Conservation (phyloP, 1,140 invertebrate genomes). For the Ceratoteleas bidentatus region DNA sequence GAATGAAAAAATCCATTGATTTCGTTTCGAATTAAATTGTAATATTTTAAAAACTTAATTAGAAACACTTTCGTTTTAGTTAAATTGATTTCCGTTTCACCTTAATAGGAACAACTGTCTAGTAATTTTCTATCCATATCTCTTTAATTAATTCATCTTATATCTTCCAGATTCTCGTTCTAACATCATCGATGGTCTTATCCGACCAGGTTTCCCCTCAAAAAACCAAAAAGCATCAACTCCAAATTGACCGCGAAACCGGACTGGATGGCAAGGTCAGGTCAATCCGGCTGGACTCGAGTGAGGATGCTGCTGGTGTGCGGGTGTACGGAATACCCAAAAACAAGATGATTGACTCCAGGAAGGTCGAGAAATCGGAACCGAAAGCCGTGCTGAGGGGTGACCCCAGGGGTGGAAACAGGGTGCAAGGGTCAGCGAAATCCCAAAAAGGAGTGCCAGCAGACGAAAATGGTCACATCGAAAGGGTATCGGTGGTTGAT, state of each 20-base stretch:
- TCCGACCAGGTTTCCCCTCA: background rate
- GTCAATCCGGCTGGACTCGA: slow-evolving; percentile 58
- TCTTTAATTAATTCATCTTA: too few species aligned
- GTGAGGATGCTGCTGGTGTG: slow-evolving; percentile 52
- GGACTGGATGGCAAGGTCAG: slow-evolving; percentile 71
- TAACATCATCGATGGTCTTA: slow-evolving; percentile 20
- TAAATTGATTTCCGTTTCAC: too few species aligned
- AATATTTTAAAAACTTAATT: too few species aligned
- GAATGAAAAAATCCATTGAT: too few species aligned
- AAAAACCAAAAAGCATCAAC: slow-evolving; percentile 43
- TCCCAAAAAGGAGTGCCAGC: background rate
- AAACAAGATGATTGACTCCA: slow-evolving; percentile 37
- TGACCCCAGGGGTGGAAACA: slow-evolving; percentile 23
- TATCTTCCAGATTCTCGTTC: too few species aligned
- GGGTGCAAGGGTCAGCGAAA: background rate
- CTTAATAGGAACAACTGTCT: too few species aligned
- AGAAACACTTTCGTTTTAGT: too few species aligned
- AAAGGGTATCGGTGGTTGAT: slow-evolving; percentile 7
- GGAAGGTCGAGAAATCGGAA: slow-evolving; percentile 35
- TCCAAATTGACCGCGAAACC: slow-evolving; percentile 65
- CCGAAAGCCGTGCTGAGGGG: slow-evolving; percentile 23
- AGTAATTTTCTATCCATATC: too few species aligned
- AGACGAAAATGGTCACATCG: slow-evolving; percentile 25
- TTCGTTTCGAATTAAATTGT: too few species aligned
- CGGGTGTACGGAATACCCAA: slow-evolving; percentile 67